Conservation (phyloP, 2,797 vertebrate species). For the Melanogrammus aeglefinus region DNA sequence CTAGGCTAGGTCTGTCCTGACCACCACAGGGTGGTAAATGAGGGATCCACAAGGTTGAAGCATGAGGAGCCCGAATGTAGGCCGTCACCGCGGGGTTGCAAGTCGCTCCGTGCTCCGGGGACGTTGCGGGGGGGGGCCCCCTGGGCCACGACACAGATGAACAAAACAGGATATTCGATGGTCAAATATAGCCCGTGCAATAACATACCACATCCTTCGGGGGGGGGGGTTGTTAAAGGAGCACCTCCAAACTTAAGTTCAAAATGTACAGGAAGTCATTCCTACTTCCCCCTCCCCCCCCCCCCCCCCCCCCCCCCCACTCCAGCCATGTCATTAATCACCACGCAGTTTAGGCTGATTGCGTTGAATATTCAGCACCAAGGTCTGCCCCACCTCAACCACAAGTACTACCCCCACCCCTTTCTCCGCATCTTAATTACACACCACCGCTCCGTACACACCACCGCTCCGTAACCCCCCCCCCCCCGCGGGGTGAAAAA, state of each 20-base stretch:
- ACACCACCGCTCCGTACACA: not conserved
- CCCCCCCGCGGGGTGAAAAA: not conserved
- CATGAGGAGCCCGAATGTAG: not conserved
- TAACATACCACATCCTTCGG: not conserved
- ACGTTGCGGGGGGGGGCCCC: not conserved
- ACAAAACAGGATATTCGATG: not conserved
- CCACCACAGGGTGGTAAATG: not conserved
- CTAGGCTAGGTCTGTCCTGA: not conserved
- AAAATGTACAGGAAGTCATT: constrained; percentile 51
- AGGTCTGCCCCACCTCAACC: constrained; percentile 50
- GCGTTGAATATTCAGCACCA: constrained; percentile 70
- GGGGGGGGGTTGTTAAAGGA: not conserved
- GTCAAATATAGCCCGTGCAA: not conserved
- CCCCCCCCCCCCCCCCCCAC: constrained; percentile 42
- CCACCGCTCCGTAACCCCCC: not conserved
- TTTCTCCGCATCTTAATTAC: constrained; percentile 54
- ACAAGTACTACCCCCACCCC: constrained; percentile 26
- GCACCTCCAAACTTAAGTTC: constrained; percentile 32
- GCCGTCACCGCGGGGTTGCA: not conserved
- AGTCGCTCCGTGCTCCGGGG: not conserved
- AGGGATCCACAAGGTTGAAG: not conserved
- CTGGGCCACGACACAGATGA: not conserved
- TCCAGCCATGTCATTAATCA: constrained; percentile 62
- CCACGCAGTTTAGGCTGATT: constrained; percentile 56
- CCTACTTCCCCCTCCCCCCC: constrained; percentile 47